phyloP scores from a whole-genome alignment of 2,113 vertebrate genomes.

The Scophthalmus maximus region DNA sequence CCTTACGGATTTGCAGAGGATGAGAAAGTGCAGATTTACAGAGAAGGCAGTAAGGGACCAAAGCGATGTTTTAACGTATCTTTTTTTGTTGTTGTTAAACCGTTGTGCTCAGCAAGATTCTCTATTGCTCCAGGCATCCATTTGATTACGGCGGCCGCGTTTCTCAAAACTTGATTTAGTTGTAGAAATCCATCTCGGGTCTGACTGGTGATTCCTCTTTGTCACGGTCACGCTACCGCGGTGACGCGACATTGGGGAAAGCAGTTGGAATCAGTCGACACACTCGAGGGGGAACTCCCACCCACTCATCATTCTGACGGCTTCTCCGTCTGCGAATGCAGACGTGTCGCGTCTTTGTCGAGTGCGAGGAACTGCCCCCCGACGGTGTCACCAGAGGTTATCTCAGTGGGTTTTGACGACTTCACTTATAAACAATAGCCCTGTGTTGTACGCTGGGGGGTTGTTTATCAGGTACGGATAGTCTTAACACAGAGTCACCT shows the following conservation, averaged over 20 bases:
- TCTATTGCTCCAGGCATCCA: neutral
- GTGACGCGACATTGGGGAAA: too few relatives aligned
- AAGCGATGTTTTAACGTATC: neutral
- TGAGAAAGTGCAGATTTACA: neutral
- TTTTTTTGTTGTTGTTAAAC: neutral
- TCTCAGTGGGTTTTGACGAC: neutral
- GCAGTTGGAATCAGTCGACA: neutral
- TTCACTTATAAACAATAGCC: neutral
- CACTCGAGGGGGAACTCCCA: neutral
- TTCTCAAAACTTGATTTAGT: too few relatives aligned
- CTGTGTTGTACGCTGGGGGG: neutral
- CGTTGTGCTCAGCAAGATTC: neutral
- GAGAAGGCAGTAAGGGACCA: neutral
- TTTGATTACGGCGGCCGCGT: neutral
- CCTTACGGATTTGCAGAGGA: neutral
- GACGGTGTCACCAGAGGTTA: constrained; percentile 15
- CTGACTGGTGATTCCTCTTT: too few relatives aligned
- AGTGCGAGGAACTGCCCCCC: neutral
- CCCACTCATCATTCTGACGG: neutral
- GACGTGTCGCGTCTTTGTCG: constrained; percentile 1
- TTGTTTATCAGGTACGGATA: neutral
- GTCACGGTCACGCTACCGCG: too few relatives aligned
- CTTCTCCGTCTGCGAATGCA: neutral
- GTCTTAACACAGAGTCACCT: neutral
- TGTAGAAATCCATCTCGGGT: too few relatives aligned